These are phyloP conservation scores for Pteria penguin DNA, from an alignment of 2,888 invertebrate genomes.

Conservation along the genomic window DNA sequence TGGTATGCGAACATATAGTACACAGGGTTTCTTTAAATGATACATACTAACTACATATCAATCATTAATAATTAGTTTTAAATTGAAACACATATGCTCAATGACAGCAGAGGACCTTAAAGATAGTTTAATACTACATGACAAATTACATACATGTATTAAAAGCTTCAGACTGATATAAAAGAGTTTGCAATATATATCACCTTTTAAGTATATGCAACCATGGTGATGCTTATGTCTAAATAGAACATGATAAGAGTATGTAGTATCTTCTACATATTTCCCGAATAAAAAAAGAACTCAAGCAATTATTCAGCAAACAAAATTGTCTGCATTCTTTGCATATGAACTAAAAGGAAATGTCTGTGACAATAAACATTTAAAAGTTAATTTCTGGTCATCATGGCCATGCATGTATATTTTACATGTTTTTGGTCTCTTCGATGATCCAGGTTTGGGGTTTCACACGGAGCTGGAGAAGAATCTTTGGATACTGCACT, in stretches of 20 bases:
- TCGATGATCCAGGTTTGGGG: neutral
- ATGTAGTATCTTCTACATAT: no score
- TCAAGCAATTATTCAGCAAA: neutral
- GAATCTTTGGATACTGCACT: neutral
- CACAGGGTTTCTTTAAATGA: conserved; percentile 2
- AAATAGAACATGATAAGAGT: no score
- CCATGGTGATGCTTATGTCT: no score
- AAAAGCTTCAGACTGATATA: no score
- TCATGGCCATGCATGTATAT: neutral
- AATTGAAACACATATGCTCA: no score
- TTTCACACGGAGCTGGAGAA: no score
- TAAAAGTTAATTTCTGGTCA: neutral
- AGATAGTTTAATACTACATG: no score
- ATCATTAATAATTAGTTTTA: no score
- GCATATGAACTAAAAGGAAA: neutral
- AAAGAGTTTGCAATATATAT: no score
- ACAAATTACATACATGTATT: no score
- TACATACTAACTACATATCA: neutral
- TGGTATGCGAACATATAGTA: neutral
- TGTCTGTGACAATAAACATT: neutral
- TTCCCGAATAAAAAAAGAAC: neutral
- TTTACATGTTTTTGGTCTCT: neutral
- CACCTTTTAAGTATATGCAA: no score
- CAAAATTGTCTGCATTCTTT: neutral
- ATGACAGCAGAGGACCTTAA: no score